Evolutionary conservation across 1,140 invertebrate genomes (phyloP).

Genomic region (Drosophila subobscura): DNA sequence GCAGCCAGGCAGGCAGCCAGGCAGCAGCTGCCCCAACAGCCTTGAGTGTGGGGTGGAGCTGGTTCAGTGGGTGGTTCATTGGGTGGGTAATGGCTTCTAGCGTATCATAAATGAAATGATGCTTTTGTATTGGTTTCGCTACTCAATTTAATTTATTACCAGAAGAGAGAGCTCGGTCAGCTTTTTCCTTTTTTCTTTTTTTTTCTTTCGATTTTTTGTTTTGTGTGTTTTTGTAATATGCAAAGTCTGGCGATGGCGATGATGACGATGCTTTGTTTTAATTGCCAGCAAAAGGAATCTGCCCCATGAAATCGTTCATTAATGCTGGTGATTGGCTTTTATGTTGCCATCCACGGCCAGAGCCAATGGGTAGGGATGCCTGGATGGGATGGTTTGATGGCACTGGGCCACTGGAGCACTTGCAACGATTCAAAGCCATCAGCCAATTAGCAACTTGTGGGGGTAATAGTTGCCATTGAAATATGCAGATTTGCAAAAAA

Average conservation of each 20-base stretch:
- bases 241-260: slow-evolving; percentile 32
- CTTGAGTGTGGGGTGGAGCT: slow-evolving; percentile 4
- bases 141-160: slow-evolving; percentile 56
- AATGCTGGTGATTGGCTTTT: slow-evolving; percentile 48
- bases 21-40: slow-evolving; percentile 33
- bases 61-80: neutral
- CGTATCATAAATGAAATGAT: slow-evolving; percentile 42
- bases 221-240: slow-evolving; percentile 28
- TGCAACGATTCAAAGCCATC: slow-evolving; percentile 43
- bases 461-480: too few species aligned
- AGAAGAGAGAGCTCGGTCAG: slow-evolving; percentile 28
- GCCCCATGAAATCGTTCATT: slow-evolving; percentile 43
- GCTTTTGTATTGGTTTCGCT: slow-evolving; percentile 42
- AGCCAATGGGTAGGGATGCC: too few species aligned
- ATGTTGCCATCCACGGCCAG: slow-evolving; percentile 10
- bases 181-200: slow-evolving; percentile 18
- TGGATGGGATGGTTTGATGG: too few species aligned
- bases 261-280: slow-evolving; percentile 42
- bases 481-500: slow-evolving; percentile 2
- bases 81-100: neutral
- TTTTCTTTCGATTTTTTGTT: neutral
- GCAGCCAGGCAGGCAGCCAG: too few species aligned
- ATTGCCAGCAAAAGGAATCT: slow-evolving; percentile 44
- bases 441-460: slow-evolving; percentile 27
- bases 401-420: neutral